These are phyloP conservation scores for Nephrotoma appendiculata DNA, from an alignment of 2,888 invertebrate species.

Conservation along the genomic window DNA sequence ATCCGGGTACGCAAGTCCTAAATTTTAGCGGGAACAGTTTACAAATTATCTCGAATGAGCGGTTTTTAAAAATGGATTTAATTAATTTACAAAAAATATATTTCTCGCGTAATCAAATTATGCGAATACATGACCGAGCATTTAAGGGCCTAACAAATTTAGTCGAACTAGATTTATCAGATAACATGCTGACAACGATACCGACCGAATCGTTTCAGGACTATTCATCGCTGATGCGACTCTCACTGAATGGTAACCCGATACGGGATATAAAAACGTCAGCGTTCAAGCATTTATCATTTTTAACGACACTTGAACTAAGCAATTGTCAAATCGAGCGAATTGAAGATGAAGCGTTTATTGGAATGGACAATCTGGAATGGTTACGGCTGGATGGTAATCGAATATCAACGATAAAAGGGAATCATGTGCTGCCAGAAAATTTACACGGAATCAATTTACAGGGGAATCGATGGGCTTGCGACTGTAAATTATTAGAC, in stretches of 20 bases:
- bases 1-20: slow-evolving; percentile 73
- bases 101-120: slow-evolving; percentile 61
- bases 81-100: slow-evolving; percentile 80
- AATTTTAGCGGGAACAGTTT: slow-evolving; percentile 75
- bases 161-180: slow-evolving; percentile 75
- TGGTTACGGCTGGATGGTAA: slow-evolving; percentile 76
- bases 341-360: slow-evolving; percentile 67
- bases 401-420: slow-evolving; percentile 55
- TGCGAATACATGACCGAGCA: slow-evolving; percentile 61
- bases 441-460: slow-evolving; percentile 65
- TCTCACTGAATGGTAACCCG: slow-evolving; percentile 68
- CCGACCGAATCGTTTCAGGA: slow-evolving; percentile 67
- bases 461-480: slow-evolving; percentile 78
- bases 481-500: slow-evolving; percentile 69
- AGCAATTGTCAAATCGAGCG: slow-evolving; percentile 64
- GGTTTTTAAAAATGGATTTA: slow-evolving; percentile 62
- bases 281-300: slow-evolving; percentile 58
- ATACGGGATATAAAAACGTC: slow-evolving; percentile 55
- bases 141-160: slow-evolving; percentile 75
- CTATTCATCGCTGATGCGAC: slow-evolving; percentile 67
- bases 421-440: slow-evolving; percentile 56
- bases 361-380: slow-evolving; percentile 65
- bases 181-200: slow-evolving; percentile 61
- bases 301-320: slow-evolving; percentile 66
- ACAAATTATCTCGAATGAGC: slow-evolving; percentile 60